A percentile compares a stretch with the other conserved stretches of the same genome.
Evolutionary conservation across 2,797 vertebrate species (phyloP).

Genomic region (Rhinatrema bivittatum): DNA sequence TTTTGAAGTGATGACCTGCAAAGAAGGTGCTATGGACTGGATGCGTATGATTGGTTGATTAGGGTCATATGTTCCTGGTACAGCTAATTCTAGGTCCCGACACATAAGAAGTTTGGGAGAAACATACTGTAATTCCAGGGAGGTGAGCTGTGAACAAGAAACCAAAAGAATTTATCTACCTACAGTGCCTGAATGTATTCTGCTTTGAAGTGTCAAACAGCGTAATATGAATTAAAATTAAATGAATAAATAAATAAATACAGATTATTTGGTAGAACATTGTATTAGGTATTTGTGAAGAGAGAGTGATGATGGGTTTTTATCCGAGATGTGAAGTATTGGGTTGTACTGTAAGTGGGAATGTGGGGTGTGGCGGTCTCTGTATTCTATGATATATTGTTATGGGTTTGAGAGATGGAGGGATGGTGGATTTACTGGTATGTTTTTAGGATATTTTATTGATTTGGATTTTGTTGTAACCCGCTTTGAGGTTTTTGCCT

Average conservation of each 20-base stretch:
- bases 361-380: too few species aligned
- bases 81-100: slow-evolving; percentile 89
- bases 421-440: too few species aligned
- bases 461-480: too few species aligned
- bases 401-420: too few species aligned
- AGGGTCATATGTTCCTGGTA: slow-evolving; percentile 94
- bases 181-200: too few species aligned
- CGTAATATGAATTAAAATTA: not conserved
- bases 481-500: too few species aligned
- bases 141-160: slow-evolving; percentile 73
- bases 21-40: slow-evolving; percentile 88
- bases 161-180: not conserved
- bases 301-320: not conserved
- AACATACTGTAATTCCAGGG: slow-evolving; percentile 92
- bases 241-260: not conserved
- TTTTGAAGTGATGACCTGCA: slow-evolving; percentile 98
- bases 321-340: too few species aligned
- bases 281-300: not conserved
- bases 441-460: too few species aligned
- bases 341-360: too few species aligned
- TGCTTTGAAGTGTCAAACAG: too few species aligned
- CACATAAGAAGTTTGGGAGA: slow-evolving; percentile 97
- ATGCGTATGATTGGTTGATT: slow-evolving; percentile 96
- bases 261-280: accelerated
- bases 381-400: too few species aligned